Conservation (phyloP, 2,888 invertebrate species). For the Gerris lacustris region DNA sequence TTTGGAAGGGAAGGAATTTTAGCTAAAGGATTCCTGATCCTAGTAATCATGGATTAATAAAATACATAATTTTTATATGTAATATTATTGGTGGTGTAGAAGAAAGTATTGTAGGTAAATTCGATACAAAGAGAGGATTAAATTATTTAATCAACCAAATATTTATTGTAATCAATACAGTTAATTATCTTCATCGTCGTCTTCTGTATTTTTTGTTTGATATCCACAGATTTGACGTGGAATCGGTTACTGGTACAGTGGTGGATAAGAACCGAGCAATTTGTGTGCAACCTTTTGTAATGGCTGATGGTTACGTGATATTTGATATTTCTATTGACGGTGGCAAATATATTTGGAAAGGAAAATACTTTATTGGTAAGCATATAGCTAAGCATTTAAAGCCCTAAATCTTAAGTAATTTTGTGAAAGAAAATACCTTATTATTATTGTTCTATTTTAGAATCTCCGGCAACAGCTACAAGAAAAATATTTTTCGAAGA, state of each 20-base stretch:
- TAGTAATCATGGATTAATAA: no score
- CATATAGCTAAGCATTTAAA: neutral
- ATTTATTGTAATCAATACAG: no score
- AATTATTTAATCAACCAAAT: no score
- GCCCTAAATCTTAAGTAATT: neutral
- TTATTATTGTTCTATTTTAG: conserved; percentile 38
- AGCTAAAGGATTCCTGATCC: no score
- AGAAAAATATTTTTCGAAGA: conserved; percentile 68
- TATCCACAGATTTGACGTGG: conserved; percentile 30
- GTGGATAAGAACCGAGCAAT: conserved; percentile 71
- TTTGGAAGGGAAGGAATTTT: no score
- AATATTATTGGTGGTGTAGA: no score
- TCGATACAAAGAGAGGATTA: no score
- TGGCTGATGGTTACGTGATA: conserved; percentile 76
- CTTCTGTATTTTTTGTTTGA: no score
- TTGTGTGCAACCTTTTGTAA: conserved; percentile 76
- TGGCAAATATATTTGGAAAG: conserved; percentile 75
- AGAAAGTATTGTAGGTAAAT: no score
- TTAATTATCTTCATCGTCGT: no score
- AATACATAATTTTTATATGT: no score
- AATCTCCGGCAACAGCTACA: conserved; percentile 76
- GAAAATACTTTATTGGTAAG: conserved; percentile 79
- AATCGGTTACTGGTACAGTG: conserved; percentile 62
- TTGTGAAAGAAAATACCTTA: neutral
- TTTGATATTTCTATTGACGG: conserved; percentile 76